Conservation (phyloP, 2,888 invertebrate species). For the Parnassius orleans region DNA sequence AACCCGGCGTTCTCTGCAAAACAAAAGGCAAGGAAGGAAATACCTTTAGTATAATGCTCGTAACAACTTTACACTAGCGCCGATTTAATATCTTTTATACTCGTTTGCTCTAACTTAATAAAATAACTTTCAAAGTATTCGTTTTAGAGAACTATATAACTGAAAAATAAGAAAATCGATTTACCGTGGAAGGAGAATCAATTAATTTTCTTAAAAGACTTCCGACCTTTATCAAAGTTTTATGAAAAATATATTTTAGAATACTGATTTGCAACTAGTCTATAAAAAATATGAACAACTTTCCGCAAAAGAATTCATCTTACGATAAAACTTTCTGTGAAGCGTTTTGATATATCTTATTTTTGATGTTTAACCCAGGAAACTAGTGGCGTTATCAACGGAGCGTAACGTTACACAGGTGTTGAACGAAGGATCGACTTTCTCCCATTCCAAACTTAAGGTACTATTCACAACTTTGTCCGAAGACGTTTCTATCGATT, state of each 20-base stretch:
- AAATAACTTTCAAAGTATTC: too few species aligned
- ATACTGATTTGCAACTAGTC: background rate
- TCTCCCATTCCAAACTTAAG: conserved; percentile 69
- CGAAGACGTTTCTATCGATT: conserved; percentile 74
- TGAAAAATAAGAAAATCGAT: too few species aligned
- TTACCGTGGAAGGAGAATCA: too few species aligned
- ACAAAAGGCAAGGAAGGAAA: conserved; percentile 31
- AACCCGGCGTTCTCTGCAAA: conserved; percentile 25
- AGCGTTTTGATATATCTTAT: conserved; percentile 56
- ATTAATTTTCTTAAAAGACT: too few species aligned
- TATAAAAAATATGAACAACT: background rate
- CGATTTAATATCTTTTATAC: conserved; percentile 26
- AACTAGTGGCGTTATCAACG: conserved; percentile 61
- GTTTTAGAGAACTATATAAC: too few species aligned
- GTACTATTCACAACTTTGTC: conserved; percentile 74
- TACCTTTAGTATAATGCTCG: conserved; percentile 26
- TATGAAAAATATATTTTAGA: background rate
- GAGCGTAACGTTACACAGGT: conserved; percentile 70
- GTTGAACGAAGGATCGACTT: conserved; percentile 68
- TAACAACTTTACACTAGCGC: conserved; percentile 26
- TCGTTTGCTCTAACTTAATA: conserved; percentile 24
- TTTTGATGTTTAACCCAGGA: conserved; percentile 45
- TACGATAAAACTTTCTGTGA: conserved; percentile 5
- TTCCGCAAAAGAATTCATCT: background rate
- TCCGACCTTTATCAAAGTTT: too few species aligned